A percentile compares a stretch with the other conserved stretches of the same genome.
Evolutionary conservation across 2,113 vertebrate genomes (phyloP).

Genomic region (Cynoglossus semilaevis): DNA sequence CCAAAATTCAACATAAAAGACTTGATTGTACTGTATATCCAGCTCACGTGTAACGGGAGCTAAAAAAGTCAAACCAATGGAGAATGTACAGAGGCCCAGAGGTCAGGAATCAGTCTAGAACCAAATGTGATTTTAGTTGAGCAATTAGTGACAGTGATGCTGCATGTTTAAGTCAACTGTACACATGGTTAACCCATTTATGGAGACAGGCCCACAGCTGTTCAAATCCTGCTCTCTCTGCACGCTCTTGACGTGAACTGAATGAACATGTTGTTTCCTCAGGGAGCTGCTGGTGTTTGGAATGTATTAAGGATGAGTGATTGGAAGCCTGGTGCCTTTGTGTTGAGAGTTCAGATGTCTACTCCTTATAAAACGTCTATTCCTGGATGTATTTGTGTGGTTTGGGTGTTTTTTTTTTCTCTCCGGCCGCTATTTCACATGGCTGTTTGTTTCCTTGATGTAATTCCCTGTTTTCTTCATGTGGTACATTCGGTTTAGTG

Average conservation of each 20-base stretch:
- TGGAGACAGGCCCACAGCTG: constrained; percentile 2
- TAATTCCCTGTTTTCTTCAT: constrained; percentile 21
- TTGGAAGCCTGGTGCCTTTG: constrained; percentile 17
- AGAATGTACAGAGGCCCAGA: neutral
- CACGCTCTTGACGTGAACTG: constrained; percentile 3
- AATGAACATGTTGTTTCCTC: constrained; percentile 36
- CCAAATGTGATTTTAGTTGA: neutral
- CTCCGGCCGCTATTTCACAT: constrained; percentile 4
- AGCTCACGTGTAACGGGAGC: no score
- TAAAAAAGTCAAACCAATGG: neutral
- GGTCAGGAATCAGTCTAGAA: neutral
- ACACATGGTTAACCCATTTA: constrained; percentile 3
- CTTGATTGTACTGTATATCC: no score
- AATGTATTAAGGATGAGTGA: constrained; percentile 26
- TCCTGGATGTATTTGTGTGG: constrained; percentile 24
- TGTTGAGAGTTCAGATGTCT: constrained; percentile 26
- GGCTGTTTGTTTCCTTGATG: constrained; percentile 25
- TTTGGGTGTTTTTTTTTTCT: constrained; percentile 9
- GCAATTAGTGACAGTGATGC: neutral
- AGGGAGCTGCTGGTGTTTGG: constrained; percentile 16
- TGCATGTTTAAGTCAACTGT: neutral
- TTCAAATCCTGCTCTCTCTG: constrained; percentile 9
- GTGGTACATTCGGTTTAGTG: constrained; percentile 25
- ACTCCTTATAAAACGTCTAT: constrained; percentile 29
- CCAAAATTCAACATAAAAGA: no score